Evolutionary conservation across 2,113 vertebrate genomes (phyloP).

Genomic region (Sigmodon hispidus): DNA sequence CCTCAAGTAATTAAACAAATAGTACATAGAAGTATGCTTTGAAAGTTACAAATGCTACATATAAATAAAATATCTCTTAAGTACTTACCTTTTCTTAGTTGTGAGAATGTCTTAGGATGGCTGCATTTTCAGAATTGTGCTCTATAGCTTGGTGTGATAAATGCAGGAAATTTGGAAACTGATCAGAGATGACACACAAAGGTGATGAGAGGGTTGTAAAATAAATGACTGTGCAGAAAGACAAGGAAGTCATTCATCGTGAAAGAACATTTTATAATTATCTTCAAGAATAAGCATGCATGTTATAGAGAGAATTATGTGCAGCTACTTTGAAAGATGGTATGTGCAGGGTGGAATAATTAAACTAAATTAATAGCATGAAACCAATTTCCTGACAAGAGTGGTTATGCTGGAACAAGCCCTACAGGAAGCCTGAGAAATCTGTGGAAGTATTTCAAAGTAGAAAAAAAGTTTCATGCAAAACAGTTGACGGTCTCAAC

Average conservation of each 20-base stretch:
- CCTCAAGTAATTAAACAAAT: conserved; percentile 38
- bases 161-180: conserved; percentile 47
- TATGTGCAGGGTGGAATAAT: neutral
- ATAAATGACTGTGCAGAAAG: conserved; percentile 38
- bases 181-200: conserved; percentile 56
- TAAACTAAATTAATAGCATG: conserved; percentile 12
- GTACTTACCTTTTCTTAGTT: conserved; percentile 47
- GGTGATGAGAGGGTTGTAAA: conserved; percentile 60
- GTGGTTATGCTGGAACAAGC: neutral
- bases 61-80: conserved; percentile 56
- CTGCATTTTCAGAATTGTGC: neutral
- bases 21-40: conserved; percentile 7
- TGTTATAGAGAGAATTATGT: conserved; percentile 28
- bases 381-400: conserved; percentile 20
- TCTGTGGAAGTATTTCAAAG: conserved; percentile 20
- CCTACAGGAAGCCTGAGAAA: neutral
- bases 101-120: neutral
- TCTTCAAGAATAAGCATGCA: neutral
- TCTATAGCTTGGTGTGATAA: neutral
- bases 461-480: neutral
- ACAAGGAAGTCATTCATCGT: conserved; percentile 39
- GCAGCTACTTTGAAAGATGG: neutral
- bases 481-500: neutral
- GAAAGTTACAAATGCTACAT: neutral
- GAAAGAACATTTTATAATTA: conserved; percentile 46